Percentiles rank a stretch among this genome's conserved stretches.
These are phyloP conservation scores for Rhynchonema sp. DNA, from an alignment of 2,888 invertebrate genomes.

Conservation along the genomic window DNA sequence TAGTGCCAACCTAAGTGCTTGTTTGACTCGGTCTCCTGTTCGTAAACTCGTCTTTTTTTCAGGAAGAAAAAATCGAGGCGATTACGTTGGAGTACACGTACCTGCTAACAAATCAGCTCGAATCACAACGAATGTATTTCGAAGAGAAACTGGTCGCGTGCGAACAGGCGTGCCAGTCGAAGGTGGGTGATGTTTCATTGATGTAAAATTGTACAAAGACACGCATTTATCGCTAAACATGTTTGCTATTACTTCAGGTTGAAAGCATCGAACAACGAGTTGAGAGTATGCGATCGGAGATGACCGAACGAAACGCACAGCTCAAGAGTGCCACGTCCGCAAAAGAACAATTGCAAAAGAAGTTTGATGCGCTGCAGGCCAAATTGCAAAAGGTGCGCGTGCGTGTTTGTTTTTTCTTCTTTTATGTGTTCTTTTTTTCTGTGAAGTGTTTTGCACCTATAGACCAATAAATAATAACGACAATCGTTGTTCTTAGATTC, in stretches of 20 bases:
- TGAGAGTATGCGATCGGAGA: slow-evolving; percentile 49
- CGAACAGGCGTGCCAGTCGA: slow-evolving; percentile 27
- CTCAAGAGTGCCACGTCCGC: no score
- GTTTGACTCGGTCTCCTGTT: no score
- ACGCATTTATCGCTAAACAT: neutral
- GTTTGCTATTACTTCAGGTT: neutral
- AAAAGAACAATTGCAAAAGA: slow-evolving; percentile 38
- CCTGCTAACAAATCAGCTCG: slow-evolving; percentile 77
- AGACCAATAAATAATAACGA: no score
- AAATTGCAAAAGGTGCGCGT: neutral
- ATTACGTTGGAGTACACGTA: slow-evolving; percentile 91
- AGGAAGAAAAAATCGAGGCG: slow-evolving; percentile 68
- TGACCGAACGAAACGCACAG: slow-evolving; percentile 47
- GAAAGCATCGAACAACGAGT: slow-evolving; percentile 46
- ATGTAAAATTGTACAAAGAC: neutral
- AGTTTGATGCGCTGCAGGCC: slow-evolving; percentile 14
- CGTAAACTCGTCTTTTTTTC: neutral
- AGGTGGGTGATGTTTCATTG: slow-evolving; percentile 15
- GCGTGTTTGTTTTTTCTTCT: neutral
- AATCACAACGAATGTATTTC: slow-evolving; percentile 74
- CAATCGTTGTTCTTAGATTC: no score
- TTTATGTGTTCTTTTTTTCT: no score
- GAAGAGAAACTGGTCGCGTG: slow-evolving; percentile 49
- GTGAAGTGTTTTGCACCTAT: no score
- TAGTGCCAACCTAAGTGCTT: no score